Percentiles rank a stretch among this genome's conserved stretches.
Conservation (phyloP, 2,888 invertebrate species). For the Sarcophaga carnaria region DNA sequence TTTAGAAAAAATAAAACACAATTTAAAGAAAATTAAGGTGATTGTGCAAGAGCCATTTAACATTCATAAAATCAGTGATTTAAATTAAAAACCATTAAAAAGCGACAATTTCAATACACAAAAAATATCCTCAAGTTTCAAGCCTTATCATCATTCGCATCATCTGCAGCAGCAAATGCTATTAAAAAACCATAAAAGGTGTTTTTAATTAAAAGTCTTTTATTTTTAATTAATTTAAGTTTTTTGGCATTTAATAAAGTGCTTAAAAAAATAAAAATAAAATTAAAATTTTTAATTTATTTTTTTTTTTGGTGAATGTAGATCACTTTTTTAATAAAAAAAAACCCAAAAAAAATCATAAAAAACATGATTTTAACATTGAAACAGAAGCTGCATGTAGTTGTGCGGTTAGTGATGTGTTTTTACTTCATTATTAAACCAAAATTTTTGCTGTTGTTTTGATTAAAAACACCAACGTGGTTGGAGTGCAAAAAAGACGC, state of each 20-base stretch:
- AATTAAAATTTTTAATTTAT: constrained; percentile 20
- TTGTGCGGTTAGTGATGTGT: constrained; percentile 9
- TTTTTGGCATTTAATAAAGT: constrained; percentile 6
- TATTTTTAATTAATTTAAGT: constrained; percentile 32
- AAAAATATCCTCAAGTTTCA: constrained; percentile 21
- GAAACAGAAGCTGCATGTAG: constrained; percentile 60
- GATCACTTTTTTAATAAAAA: neutral
- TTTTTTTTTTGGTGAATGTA: neutral
- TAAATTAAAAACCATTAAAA: constrained; percentile 25
- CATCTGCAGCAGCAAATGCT: neutral
- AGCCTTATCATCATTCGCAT: neutral
- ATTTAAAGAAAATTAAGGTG: neutral
- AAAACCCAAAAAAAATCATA: neutral
- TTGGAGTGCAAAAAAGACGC: constrained; percentile 36
- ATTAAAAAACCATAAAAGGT: constrained; percentile 38
- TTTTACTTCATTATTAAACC: neutral
- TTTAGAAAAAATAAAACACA: neutral
- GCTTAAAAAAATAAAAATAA: constrained; percentile 15
- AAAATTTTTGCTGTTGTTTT: neutral
- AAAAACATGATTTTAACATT: constrained; percentile 27
- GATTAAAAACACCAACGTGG: constrained; percentile 27
- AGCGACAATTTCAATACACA: constrained; percentile 11
- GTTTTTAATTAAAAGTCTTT: constrained; percentile 13
- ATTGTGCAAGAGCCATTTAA: constrained; percentile 11
- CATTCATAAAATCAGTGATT: constrained; percentile 6